A percentile compares a stretch with the other conserved stretches of the same genome.
These are phyloP conservation scores for Sula dactylatra DNA, from an alignment of 2,113 vertebrate genomes.

Conservation along the genomic window DNA sequence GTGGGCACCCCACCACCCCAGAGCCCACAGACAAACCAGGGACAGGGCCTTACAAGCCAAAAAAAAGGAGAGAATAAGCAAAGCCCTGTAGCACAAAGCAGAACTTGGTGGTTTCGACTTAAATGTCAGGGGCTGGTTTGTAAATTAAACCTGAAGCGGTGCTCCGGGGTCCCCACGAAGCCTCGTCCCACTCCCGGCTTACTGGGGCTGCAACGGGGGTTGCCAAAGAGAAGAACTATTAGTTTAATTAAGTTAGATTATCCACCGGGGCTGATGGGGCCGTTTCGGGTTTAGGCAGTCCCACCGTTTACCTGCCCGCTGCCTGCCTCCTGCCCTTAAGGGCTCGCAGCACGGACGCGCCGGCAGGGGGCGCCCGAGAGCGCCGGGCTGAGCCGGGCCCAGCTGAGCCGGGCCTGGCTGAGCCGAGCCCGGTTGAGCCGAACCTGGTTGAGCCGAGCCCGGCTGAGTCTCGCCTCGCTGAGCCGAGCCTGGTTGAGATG, in stretches of 20 bases:
- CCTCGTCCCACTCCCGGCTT: not conserved
- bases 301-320: not conserved
- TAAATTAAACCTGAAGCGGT: not conserved
- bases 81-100: not conserved
- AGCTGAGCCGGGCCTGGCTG: accelerated
- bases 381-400: accelerated
- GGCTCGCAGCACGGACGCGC: accelerated
- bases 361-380: not conserved
- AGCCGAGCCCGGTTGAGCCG: accelerated
- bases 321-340: not conserved
- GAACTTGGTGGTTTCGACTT: not conserved
- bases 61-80: not conserved
- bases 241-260: not conserved
- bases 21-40: no score
- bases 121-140: not conserved
- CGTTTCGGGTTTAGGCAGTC: accelerated
- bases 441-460: accelerated
- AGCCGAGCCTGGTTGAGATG: not conserved
- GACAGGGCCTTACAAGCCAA: not conserved
- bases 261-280: no score
- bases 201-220: not conserved
- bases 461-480: not conserved
- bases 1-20: not conserved
- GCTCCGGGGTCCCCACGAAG: not conserved
- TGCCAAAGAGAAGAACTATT: not conserved